Conservation (phyloP, 92 coral and sea anemone species). For the Palythoa heliodiscus region DNA sequence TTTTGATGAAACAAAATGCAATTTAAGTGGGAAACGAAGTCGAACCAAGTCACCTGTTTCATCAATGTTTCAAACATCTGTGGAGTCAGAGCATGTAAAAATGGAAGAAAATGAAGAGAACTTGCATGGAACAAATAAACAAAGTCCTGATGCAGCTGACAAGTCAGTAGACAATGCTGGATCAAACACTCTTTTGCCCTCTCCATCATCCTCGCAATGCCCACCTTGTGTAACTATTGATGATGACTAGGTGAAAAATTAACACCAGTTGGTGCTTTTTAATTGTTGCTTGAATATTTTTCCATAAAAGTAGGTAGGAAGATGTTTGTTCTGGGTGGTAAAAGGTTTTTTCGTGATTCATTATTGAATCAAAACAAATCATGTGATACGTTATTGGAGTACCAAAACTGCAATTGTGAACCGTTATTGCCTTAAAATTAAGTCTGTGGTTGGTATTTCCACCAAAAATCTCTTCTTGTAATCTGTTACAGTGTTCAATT, state of each 20-base stretch:
- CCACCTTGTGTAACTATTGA: conserved; percentile 19
- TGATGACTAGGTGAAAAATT: neutral
- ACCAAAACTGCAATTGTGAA: too few species aligned
- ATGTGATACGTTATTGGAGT: too few species aligned
- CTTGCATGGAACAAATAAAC: neutral
- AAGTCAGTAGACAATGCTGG: neutral
- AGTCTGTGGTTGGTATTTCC: too few species aligned
- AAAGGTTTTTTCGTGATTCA: too few species aligned
- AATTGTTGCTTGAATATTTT: too few species aligned
- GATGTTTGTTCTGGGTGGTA: too few species aligned
- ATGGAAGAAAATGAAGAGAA: neutral
- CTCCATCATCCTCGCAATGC: neutral
- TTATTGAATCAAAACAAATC: too few species aligned
- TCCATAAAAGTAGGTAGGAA: too few species aligned
- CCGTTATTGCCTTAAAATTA: too few species aligned
- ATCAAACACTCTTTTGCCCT: neutral
- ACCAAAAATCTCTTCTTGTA: too few species aligned
- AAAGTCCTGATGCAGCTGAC: neutral
- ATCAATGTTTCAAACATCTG: neutral
- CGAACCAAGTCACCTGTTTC: neutral
- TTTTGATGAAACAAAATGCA: neutral
- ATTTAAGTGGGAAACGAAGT: neutral
- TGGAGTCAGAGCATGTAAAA: neutral
- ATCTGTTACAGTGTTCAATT: too few species aligned
- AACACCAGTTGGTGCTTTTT: too few species aligned